phyloP scores from a whole-genome alignment of 2,888 invertebrate species.

The Mechanitis messenoides region DNA sequence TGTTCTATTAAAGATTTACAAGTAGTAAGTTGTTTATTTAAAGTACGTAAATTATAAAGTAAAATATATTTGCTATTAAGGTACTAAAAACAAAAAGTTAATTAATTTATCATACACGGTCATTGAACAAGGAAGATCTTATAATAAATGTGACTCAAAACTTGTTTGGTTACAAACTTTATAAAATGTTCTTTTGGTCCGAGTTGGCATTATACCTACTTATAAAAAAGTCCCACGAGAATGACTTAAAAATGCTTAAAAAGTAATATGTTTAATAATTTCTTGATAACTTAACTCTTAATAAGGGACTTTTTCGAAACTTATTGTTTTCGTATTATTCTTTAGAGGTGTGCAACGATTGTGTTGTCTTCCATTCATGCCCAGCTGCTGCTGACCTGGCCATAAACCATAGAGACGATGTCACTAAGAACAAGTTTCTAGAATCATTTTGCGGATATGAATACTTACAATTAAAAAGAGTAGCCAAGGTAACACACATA shows the following conservation, averaged over 20 bases:
- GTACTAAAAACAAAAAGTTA: too few species aligned
- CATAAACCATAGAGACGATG: background rate
- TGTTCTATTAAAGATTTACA: too few species aligned
- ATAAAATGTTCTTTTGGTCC: background rate
- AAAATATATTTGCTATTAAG: too few species aligned
- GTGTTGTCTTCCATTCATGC: conserved; percentile 9
- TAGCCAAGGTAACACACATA: background rate
- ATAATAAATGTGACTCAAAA: background rate
- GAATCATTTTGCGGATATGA: conserved; percentile 10
- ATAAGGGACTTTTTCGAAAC: too few species aligned
- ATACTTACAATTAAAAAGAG: conserved; percentile 1
- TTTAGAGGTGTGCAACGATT: conserved; percentile 14
- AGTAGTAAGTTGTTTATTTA: too few species aligned
- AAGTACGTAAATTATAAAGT: too few species aligned
- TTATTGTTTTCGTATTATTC: background rate
- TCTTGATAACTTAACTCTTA: too few species aligned
- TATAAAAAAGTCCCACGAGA: too few species aligned
- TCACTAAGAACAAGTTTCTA: background rate
- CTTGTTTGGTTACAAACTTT: conserved; percentile 1
- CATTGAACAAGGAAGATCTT: background rate
- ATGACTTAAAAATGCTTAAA: too few species aligned
- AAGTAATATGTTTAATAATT: too few species aligned
- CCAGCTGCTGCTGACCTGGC: conserved; percentile 2
- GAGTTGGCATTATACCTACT: background rate
- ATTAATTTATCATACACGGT: background rate